Percentiles rank a stretch among this genome's conserved stretches.
Conservation (phyloP, 2,888 invertebrate species). For the Notodonta dromedarius region DNA sequence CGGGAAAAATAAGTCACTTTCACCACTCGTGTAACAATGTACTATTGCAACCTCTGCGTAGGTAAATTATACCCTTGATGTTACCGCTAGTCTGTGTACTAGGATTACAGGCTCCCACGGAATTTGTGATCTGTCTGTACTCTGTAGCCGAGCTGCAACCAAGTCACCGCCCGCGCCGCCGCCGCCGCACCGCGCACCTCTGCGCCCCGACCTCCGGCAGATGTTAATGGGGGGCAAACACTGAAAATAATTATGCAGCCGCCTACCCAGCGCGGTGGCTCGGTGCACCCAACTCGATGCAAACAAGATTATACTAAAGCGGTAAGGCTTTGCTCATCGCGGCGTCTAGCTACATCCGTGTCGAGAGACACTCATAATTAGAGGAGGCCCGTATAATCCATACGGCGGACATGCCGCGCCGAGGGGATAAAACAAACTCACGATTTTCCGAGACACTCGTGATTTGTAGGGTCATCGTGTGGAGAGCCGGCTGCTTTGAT, state of each 20-base stretch:
- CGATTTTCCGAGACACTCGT: slow-evolving; percentile 58
- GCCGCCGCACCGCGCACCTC: neutral
- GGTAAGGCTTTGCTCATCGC: slow-evolving; percentile 20
- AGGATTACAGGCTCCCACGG: slow-evolving; percentile 41
- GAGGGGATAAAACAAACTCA: slow-evolving; percentile 57
- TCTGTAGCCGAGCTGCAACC: slow-evolving; percentile 36
- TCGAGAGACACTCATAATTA: slow-evolving; percentile 37
- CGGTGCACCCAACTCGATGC: slow-evolving; percentile 35
- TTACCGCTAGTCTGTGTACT: slow-evolving; percentile 22
- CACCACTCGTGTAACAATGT: too few relatives aligned
- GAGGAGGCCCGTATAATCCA: slow-evolving; percentile 26
- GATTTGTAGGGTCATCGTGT: slow-evolving; percentile 56
- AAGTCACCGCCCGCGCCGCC: slow-evolving; percentile 27
- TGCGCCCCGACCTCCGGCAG: slow-evolving; percentile 23
- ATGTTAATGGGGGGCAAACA: slow-evolving; percentile 59
- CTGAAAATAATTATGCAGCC: slow-evolving; percentile 62
- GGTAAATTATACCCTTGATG: slow-evolving; percentile 43
- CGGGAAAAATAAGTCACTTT: too few relatives aligned
- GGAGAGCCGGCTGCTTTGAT: slow-evolving; percentile 70
- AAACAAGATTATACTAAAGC: slow-evolving; percentile 43
- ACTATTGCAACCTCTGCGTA: slow-evolving; percentile 13
- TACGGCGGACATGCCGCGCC: slow-evolving; percentile 26
- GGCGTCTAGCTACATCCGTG: slow-evolving; percentile 17
- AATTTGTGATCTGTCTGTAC: slow-evolving; percentile 29
- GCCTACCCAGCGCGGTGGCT: slow-evolving; percentile 29